Conservation (phyloP, 2,113 vertebrate genomes). For the Pollimyrus isidori region DNA sequence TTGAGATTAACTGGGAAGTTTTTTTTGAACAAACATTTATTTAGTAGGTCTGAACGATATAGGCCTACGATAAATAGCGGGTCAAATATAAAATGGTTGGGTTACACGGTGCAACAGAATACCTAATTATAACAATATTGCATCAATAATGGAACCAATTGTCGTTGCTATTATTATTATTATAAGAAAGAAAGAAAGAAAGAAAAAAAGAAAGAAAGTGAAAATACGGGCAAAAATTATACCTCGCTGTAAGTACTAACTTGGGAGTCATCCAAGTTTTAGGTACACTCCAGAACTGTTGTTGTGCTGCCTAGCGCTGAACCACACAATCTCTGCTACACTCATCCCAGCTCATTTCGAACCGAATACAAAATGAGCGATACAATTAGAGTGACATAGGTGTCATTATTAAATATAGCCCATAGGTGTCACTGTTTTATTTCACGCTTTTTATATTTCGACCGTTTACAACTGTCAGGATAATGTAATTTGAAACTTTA, state of each 20-base stretch:
- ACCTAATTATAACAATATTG: background rate
- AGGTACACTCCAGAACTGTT: background rate
- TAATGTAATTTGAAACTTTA: background rate
- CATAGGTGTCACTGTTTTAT: conserved; percentile 18
- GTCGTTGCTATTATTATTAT: background rate
- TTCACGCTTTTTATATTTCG: background rate
- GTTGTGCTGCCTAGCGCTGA: background rate
- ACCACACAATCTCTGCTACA: background rate
- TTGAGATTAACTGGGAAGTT: background rate
- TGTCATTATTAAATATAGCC: background rate
- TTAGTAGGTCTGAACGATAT: background rate
- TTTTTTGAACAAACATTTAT: background rate
- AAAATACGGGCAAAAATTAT: background rate
- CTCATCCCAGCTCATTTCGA: background rate
- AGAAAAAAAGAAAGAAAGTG: no score
- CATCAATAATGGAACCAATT: background rate
- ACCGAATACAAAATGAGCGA: background rate
- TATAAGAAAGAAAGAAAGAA: no score
- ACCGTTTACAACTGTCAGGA: background rate
- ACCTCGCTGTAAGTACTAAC: background rate
- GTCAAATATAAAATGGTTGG: background rate
- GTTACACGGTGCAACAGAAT: background rate
- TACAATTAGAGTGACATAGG: background rate
- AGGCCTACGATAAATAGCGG: background rate
- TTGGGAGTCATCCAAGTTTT: background rate